Percentiles rank a stretch among this genome's conserved stretches.
phyloP scores from a whole-genome alignment of 2,113 vertebrate species.

The Shinisaurus crocodilurus region DNA sequence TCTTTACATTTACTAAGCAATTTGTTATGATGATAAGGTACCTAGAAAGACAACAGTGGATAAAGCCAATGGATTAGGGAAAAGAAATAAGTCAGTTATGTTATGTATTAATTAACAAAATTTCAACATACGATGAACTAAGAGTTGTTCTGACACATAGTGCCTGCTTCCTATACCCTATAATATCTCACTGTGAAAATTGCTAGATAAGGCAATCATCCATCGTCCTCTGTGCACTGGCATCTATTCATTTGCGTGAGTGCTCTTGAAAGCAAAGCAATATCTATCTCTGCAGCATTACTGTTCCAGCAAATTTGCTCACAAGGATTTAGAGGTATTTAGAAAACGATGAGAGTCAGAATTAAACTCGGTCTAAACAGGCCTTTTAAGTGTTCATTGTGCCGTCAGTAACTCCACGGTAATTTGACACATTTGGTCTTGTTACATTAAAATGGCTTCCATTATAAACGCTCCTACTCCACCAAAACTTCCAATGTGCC shows the following conservation, averaged over 20 bases:
- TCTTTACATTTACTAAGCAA: constrained; percentile 27
- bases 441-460: neutral
- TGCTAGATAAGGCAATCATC: constrained; percentile 40
- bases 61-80: constrained; percentile 61
- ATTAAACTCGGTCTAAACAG: neutral
- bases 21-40: constrained; percentile 49
- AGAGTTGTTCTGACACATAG: constrained; percentile 47
- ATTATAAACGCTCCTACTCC: fast-evolving
- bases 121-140: constrained; percentile 51
- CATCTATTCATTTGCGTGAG: constrained; percentile 26
- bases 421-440: neutral
- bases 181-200: constrained; percentile 56
- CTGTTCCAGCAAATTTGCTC: constrained; percentile 24
- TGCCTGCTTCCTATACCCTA: constrained; percentile 30
- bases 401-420: neutral
- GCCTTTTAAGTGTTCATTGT: neutral
- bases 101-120: constrained; percentile 68
- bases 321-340: constrained; percentile 17
- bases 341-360: neutral
- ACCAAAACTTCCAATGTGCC: neutral
- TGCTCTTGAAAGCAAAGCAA: constrained; percentile 46
- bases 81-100: constrained; percentile 58
- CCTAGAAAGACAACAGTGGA: constrained; percentile 56
- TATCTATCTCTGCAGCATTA: constrained; percentile 27
- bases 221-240: neutral